Conservation (phyloP, 2,797 vertebrate genomes). For the Trematomus bernacchii region DNA sequence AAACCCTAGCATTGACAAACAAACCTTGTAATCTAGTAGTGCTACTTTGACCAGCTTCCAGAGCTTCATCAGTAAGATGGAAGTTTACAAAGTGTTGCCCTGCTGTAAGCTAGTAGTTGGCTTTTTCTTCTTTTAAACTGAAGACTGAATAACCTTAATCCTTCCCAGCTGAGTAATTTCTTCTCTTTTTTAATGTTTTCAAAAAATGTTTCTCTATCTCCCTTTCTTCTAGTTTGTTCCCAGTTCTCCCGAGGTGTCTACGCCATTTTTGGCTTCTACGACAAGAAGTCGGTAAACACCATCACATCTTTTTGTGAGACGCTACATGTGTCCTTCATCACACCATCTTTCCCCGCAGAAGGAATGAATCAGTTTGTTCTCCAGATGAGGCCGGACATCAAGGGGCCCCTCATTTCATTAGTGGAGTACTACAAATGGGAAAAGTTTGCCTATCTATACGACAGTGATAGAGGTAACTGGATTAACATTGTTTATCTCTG, state of each 20-base stretch:
- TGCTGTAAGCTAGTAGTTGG: too few relatives aligned
- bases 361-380: slow-evolving; percentile 97
- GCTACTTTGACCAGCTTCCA: too few relatives aligned
- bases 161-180: neutral
- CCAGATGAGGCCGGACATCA: slow-evolving; percentile 98
- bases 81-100: too few relatives aligned
- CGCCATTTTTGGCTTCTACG: slow-evolving; percentile 98
- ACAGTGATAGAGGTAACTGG: slow-evolving; percentile 94
- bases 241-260: slow-evolving; percentile 99
- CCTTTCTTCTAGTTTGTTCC: slow-evolving; percentile 89
- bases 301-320: slow-evolving; percentile 98
- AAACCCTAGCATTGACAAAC: too few relatives aligned
- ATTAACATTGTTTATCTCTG: neutral
- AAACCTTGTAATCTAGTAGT: too few relatives aligned
- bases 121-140: too few relatives aligned
- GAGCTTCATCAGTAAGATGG: too few relatives aligned
- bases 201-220: neutral
- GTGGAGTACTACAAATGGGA: slow-evolving; percentile 99
- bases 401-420: slow-evolving; percentile 95
- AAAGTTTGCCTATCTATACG: slow-evolving; percentile 97
- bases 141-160: neutral
- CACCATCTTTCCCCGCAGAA: slow-evolving; percentile 96
- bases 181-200: neutral
- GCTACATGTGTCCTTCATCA: slow-evolving; percentile 98
- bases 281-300: slow-evolving; percentile 99